phyloP scores from a whole-genome alignment of 2,797 vertebrate genomes.

The Gephyroberyx darwinii region DNA sequence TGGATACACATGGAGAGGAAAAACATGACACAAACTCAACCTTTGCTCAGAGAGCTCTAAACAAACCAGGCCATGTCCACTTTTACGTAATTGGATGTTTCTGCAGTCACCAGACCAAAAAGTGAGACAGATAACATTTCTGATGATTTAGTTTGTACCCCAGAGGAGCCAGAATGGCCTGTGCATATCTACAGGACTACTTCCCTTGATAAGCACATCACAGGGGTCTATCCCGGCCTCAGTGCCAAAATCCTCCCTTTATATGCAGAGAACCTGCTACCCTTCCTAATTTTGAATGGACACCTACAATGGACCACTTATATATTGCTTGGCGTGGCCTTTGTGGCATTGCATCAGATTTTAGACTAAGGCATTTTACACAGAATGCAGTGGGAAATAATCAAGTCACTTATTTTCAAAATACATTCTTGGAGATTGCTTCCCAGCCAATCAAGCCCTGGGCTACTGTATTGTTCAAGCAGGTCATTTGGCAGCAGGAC shows the following conservation, averaged over 20 bases:
- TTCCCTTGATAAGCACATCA: too few relatives aligned
- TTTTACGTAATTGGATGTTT: neutral
- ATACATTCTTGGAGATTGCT: slow-evolving; percentile 13
- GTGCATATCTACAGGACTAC: neutral
- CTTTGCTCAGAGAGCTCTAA: neutral
- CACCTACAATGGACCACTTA: neutral
- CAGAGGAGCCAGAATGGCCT: too few relatives aligned
- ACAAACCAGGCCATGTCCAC: neutral
- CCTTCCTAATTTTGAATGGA: neutral
- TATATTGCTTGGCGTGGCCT: neutral
- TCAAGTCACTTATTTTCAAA: slow-evolving; percentile 38
- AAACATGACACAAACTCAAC: slow-evolving; percentile 7
- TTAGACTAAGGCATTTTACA: neutral
- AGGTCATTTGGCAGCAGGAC: slow-evolving; percentile 54
- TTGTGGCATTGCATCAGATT: neutral
- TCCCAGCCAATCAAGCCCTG: slow-evolving; percentile 40
- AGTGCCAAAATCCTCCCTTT: neutral
- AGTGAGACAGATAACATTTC: too few relatives aligned
- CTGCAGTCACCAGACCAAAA: neutral
- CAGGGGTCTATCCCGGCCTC: neutral
- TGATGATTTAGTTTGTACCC: too few relatives aligned
- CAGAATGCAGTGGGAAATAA: slow-evolving; percentile 42
- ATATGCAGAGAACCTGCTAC: neutral
- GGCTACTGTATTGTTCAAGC: slow-evolving; percentile 53
- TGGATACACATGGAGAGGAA: slow-evolving; percentile 21